phyloP scores from a whole-genome alignment of 1,140 invertebrate genomes.

The Harpegnathos saltator region DNA sequence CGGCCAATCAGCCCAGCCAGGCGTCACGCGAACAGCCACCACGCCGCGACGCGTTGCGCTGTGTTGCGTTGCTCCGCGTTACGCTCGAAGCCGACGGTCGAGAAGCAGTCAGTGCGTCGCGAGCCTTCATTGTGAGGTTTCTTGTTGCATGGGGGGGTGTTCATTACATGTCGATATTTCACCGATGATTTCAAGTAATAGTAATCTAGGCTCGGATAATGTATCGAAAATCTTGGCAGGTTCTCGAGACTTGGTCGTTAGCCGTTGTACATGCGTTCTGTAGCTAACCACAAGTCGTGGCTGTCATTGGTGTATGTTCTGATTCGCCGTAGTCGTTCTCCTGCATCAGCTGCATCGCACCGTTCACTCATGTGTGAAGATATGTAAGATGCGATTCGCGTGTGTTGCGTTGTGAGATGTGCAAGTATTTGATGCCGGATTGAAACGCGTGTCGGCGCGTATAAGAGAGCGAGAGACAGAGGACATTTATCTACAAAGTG shows the following conservation, averaged over 20 bases:
- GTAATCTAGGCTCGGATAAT: background rate
- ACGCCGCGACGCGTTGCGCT: constrained; percentile 42
- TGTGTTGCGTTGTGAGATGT: constrained; percentile 4
- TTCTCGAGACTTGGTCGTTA: background rate
- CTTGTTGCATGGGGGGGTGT: too few species aligned
- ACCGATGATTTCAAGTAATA: background rate
- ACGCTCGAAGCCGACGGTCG: background rate
- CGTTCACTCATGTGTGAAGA: background rate
- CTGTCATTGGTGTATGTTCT: constrained; percentile 11
- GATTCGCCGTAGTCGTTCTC: background rate
- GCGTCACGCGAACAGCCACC: constrained; percentile 53
- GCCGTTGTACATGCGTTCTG: background rate
- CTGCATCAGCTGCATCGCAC: background rate
- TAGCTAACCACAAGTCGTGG: background rate
- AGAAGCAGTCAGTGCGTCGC: constrained; percentile 56
- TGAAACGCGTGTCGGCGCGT: background rate
- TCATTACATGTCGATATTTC: background rate
- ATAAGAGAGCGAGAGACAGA: constrained; percentile 2
- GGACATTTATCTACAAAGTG: background rate
- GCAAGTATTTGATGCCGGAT: background rate
- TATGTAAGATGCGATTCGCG: constrained; percentile 20
- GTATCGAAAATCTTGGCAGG: background rate
- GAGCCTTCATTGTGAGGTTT: constrained; percentile 32
- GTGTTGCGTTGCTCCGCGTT: constrained; percentile 4
- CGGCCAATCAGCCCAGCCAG: constrained; percentile 69